Percentiles rank a stretch among this genome's conserved stretches.
Evolutionary conservation across 2,113 vertebrate genomes (phyloP).

Genomic region (Saguinus imperator): DNA sequence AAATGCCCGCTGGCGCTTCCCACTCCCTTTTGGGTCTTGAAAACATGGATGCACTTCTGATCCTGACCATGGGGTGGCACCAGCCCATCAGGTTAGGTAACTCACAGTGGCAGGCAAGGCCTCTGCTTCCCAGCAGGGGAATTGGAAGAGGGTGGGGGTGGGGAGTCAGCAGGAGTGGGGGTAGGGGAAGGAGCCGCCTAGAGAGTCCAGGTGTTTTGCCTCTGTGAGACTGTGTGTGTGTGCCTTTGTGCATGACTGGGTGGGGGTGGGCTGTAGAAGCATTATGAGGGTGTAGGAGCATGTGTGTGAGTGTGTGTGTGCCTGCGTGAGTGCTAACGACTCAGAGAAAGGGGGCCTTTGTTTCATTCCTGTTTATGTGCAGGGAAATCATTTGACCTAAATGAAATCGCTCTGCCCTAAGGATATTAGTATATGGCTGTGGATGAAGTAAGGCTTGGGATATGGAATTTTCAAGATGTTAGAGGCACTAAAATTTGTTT

Average conservation of each 20-base stretch:
- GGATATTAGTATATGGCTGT: slow-evolving; percentile 68
- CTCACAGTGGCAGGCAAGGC: neutral
- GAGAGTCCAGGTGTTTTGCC: slow-evolving; percentile 78
- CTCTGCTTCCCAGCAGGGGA: slow-evolving; percentile 66
- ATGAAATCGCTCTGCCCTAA: slow-evolving; percentile 70
- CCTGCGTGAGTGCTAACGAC: slow-evolving; percentile 22
- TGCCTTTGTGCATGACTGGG: slow-evolving; percentile 66
- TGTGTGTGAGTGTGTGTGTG: slow-evolving; percentile 26
- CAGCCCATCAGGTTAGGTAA: slow-evolving; percentile 79
- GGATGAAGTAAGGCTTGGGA: slow-evolving; percentile 64
- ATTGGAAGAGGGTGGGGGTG: neutral
- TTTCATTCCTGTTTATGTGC: slow-evolving; percentile 11
- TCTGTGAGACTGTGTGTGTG: slow-evolving; percentile 54
- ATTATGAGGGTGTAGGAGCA: slow-evolving; percentile 38
- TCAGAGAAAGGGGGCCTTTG: slow-evolving; percentile 73
- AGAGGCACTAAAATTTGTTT: slow-evolving; percentile 49
- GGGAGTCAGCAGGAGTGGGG: neutral
- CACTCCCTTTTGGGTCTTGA: slow-evolving; percentile 13
- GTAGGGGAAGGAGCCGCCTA: slow-evolving; percentile 49
- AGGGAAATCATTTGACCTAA: slow-evolving; percentile 78
- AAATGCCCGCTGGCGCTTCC: neutral
- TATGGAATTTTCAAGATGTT: slow-evolving; percentile 60
- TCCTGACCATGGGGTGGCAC: slow-evolving; percentile 85
- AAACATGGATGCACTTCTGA: slow-evolving; percentile 76
- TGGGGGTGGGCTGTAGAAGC: slow-evolving; percentile 61